phyloP scores from a whole-genome alignment of 2,888 invertebrate genomes.

The Leistus spinibarbis region DNA sequence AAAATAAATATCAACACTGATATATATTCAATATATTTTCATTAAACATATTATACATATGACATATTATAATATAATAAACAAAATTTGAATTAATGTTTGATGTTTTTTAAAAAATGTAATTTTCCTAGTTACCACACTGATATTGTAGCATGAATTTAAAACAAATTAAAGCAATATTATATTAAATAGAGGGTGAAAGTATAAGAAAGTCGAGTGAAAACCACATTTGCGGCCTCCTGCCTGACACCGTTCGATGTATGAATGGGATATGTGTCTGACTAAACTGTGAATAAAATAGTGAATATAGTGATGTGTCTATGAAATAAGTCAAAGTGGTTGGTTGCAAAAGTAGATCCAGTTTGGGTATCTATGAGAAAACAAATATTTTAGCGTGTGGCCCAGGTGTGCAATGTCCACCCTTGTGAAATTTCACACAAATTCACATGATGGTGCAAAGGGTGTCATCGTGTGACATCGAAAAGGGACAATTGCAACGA shows the following conservation, averaged over 20 bases:
- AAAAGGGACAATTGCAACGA: background rate
- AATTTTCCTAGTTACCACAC: no score
- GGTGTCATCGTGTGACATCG: background rate
- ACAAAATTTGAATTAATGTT: no score
- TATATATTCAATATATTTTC: no score
- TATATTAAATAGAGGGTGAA: no score
- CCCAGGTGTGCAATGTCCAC: constrained; percentile 25
- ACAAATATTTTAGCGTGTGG: background rate
- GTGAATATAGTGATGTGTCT: background rate
- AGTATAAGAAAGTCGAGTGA: no score
- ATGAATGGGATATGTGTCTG: no score
- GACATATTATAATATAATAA: no score
- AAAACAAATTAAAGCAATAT: no score
- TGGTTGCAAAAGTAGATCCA: background rate
- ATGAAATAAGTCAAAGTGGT: background rate
- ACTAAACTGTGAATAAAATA: background rate
- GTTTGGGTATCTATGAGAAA: background rate
- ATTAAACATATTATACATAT: no score
- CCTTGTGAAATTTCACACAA: constrained; percentile 29
- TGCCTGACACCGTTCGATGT: background rate
- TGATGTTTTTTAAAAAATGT: no score
- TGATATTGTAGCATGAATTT: no score
- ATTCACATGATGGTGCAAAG: background rate
- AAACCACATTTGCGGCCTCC: background rate
- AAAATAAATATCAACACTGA: no score